These are phyloP conservation scores for Pandion haliaetus DNA, from an alignment of 2,113 vertebrate genomes.

Conservation along the genomic window DNA sequence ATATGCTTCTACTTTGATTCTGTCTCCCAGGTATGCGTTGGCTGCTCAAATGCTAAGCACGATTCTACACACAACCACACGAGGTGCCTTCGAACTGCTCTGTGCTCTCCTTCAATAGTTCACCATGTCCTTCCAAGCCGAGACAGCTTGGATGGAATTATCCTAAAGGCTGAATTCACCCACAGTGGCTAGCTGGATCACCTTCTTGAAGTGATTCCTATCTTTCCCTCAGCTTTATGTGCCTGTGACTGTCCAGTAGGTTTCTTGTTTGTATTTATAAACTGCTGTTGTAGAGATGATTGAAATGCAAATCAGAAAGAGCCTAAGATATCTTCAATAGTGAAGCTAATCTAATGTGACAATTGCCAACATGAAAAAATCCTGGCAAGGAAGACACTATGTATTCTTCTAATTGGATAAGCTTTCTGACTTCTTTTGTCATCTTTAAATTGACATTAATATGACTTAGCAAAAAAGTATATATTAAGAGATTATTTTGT, in stretches of 20 bases:
- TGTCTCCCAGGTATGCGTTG: not conserved
- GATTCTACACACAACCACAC: not conserved
- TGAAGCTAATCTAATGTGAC: not conserved
- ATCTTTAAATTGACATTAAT: not conserved
- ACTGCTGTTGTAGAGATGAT: not conserved
- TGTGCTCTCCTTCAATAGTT: not conserved
- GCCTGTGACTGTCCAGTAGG: not conserved
- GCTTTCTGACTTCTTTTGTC: not conserved
- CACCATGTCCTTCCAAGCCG: not conserved
- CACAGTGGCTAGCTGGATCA: not conserved
- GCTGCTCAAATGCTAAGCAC: not conserved
- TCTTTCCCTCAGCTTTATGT: not conserved
- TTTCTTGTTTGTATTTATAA: slow-evolving; percentile 10
- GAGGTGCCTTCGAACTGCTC: not conserved
- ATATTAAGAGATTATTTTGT: not conserved
- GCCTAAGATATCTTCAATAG: not conserved
- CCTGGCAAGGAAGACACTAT: not conserved
- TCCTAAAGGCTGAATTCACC: not conserved
- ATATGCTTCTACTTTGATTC: not conserved
- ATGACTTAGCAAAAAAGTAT: not conserved
- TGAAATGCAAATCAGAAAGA: slow-evolving; percentile 26
- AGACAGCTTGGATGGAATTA: not conserved
- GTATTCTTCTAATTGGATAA: not conserved
- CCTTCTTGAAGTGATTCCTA: not conserved
- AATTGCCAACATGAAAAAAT: slow-evolving; percentile 20